phyloP scores from a whole-genome alignment of 2,888 invertebrate genomes.

The Cinara cedri region DNA sequence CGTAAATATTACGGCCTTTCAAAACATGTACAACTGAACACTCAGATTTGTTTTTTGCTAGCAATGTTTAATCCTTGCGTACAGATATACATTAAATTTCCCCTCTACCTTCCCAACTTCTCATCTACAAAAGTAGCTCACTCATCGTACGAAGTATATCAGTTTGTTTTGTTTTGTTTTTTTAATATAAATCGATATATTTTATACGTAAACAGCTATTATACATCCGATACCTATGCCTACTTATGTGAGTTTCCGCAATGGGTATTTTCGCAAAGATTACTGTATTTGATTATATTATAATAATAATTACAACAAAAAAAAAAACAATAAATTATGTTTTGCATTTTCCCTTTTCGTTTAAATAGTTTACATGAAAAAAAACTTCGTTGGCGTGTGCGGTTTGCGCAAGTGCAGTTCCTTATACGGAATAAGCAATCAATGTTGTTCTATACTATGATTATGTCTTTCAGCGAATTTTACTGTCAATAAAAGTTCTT shows the following conservation, averaged over 20 bases:
- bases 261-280: not conserved
- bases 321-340: no score
- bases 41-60: no score
- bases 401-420: conserved; percentile 5
- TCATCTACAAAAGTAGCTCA: no score
- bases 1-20: no score
- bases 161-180: not conserved
- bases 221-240: not conserved
- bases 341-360: not conserved
- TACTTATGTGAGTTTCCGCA: not conserved
- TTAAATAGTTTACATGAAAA: conserved; percentile 10
- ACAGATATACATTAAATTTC: no score
- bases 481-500: conserved; percentile 47
- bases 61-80: no score
- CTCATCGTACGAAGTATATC: no score
- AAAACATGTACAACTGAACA: no score
- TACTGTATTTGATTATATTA: no score
- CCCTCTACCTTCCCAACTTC: no score
- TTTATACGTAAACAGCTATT: not conserved
- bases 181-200: not conserved
- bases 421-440: conserved; percentile 30
- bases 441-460: not conserved
- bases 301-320: conserved; percentile 3
- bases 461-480: conserved; percentile 23
- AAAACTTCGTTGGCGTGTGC: not conserved